Evolutionary conservation across 2,113 vertebrate genomes (phyloP).

Genomic region (Corythaeola cristata): DNA sequence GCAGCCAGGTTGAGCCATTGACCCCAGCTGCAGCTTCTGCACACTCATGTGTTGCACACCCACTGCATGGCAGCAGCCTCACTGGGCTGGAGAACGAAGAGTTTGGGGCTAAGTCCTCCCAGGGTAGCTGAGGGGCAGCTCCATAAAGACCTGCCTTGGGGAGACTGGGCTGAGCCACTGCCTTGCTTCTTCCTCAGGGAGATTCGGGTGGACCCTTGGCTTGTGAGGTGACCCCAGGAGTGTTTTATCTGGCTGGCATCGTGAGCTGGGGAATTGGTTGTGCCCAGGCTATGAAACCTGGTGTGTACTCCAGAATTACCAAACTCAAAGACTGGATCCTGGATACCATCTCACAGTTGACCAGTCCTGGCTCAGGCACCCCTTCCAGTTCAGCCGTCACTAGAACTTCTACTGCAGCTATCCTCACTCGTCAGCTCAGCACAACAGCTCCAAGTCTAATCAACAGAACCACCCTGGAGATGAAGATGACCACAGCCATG

Average conservation of each 20-base stretch:
- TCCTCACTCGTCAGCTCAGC: not conserved
- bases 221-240: constrained; percentile 86
- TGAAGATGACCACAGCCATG: not conserved
- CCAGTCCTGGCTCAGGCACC: not conserved
- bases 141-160: not conserved
- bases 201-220: constrained; percentile 95
- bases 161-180: not conserved
- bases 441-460: not conserved
- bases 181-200: constrained; percentile 77
- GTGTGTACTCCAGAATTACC: constrained; percentile 88
- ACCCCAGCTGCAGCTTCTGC: not conserved
- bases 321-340: constrained; percentile 87
- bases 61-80: not conserved
- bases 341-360: constrained; percentile 43
- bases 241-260: constrained; percentile 90
- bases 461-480: not conserved
- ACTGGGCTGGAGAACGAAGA: not conserved
- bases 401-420: not conserved
- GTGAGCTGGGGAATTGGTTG: constrained; percentile 96
- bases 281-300: constrained; percentile 85
- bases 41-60: not conserved
- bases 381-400: not conserved
- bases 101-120: not conserved
- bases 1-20: not conserved
- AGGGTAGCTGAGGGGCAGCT: not conserved